These are phyloP conservation scores for Desoria tigrina DNA, from an alignment of 2,888 invertebrate genomes.

Conservation along the genomic window DNA sequence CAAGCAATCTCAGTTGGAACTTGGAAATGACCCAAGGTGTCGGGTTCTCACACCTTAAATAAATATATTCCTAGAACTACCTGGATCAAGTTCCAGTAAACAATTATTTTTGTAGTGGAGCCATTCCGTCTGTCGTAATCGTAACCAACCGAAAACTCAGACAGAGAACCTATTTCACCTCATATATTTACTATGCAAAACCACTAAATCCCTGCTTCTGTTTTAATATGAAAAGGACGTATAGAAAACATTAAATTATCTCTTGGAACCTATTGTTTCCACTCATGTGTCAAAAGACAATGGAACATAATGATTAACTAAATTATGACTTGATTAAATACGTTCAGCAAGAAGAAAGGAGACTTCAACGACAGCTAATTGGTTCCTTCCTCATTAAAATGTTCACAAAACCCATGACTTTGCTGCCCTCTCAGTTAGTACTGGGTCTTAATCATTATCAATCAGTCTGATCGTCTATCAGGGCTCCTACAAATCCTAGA, in stretches of 20 bases:
- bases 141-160: no score
- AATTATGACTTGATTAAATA: conserved; percentile 33
- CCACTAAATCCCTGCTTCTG: no score
- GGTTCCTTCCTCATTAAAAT: conserved; percentile 49
- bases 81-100: not conserved
- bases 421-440: not conserved
- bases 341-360: conserved; percentile 27
- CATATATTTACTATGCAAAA: no score
- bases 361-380: conserved; percentile 42
- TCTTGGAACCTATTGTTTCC: not conserved
- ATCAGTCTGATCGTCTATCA: not conserved
- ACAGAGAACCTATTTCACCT: not conserved
- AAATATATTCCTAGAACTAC: not conserved
- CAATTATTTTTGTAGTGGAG: not conserved
- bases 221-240: not conserved
- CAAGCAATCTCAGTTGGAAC: no score
- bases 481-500: not conserved
- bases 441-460: not conserved
- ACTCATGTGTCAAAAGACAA: not conserved
- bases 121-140: not conserved
- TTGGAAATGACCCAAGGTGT: no score
- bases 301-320: not conserved
- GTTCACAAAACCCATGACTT: not conserved
- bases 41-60: not conserved
- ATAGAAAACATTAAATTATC: not conserved